A percentile compares a stretch with the other conserved stretches of the same genome.
These are phyloP conservation scores for Drosophila austrosaltans DNA, from an alignment of 2,888 invertebrate genomes.

Conservation along the genomic window DNA sequence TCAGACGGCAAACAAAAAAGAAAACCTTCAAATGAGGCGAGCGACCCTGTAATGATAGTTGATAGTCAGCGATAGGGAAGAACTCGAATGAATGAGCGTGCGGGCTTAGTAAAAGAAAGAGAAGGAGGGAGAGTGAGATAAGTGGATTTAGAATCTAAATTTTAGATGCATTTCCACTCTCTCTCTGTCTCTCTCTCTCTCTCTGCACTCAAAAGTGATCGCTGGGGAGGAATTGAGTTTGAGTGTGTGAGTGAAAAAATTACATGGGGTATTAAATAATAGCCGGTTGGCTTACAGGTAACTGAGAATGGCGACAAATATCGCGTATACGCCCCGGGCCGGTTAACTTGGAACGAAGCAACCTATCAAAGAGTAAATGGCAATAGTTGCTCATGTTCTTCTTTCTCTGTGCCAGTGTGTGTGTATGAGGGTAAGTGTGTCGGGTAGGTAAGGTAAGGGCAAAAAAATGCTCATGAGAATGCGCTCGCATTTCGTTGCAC, in stretches of 20 bases:
- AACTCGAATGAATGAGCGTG: conserved; percentile 1
- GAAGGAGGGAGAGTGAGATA: not conserved
- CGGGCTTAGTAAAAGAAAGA: not conserved
- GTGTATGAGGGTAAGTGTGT: conserved; percentile 5
- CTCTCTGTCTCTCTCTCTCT: not conserved
- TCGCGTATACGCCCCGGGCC: conserved; percentile 70
- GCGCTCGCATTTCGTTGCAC: conserved; percentile 60
- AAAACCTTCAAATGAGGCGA: conserved; percentile 9
- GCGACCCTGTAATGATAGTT: conserved; percentile 17
- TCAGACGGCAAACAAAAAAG: conserved; percentile 29
- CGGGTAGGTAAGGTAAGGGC: conserved; percentile 3
- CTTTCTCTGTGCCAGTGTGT: conserved; percentile 25
- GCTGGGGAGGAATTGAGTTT: conserved; percentile 6
- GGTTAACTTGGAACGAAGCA: conserved; percentile 25
- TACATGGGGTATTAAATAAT: conserved; percentile 65
- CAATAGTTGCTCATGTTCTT: conserved; percentile 20
- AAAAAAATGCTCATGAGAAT: conserved; percentile 15
- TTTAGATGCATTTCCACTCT: not conserved
- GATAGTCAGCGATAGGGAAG: conserved; percentile 8
- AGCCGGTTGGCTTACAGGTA: conserved; percentile 59
- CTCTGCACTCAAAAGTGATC: conserved; percentile 7
- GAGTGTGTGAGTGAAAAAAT: not conserved
- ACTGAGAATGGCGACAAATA: conserved; percentile 55
- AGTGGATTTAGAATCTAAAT: not conserved
- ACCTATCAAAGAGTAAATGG: conserved; percentile 29